Base-by-base conservation (phyloP, 2,113 vertebrate species). In the Datnioides undecimradiatus region DNA sequence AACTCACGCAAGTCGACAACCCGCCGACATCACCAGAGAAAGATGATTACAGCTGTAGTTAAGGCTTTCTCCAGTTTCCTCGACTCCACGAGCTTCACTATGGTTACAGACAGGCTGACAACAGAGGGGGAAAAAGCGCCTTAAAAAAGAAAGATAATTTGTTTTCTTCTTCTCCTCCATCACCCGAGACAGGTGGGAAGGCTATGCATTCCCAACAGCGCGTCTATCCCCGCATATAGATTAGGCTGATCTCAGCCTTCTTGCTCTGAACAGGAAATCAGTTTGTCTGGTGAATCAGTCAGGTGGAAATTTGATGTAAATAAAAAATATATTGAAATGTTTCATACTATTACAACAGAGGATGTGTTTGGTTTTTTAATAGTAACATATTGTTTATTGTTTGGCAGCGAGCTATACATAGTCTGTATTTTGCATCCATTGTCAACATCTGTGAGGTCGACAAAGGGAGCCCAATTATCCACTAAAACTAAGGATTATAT, bases 21-120 rank as follows among this genome's bases (percentile, higher is more conserved):
- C 70, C 58, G 57, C 46, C 5, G 51, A 77, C 71, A 79, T 62
- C n/a, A n/a, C 67, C 49, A 66, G 64, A 78, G 55, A 75, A 78
- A 70, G 71, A 79, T 75, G 67, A 84, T 85, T 79, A 67, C 80
- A 83, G 78, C 70, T 82, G 78, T 55, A 46, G 71, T 46, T 73
- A 29, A 67, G 76, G 34, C 43, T 54, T 45, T 66, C 33, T 49
- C 27, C 13, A 12, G 48, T 52, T 43, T 51, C 48, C 54, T 67
- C 21, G 17, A 49, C 74, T 80, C 63, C 16, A 33, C 31, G 3
- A 38, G 46, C 49, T 40, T 80, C 63, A 38, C 74, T 82, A 59
- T 87, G 54, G 87, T 82, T 69, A 87, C 85, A 12, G 65, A 69
- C 46, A 36, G 52, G 69, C 68, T 34, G 57, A 55, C 48, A 62